Percentiles rank a stretch among this genome's conserved stretches.
Conservation (phyloP, 2,113 vertebrate genomes). For the Atherinomorus stipes region DNA sequence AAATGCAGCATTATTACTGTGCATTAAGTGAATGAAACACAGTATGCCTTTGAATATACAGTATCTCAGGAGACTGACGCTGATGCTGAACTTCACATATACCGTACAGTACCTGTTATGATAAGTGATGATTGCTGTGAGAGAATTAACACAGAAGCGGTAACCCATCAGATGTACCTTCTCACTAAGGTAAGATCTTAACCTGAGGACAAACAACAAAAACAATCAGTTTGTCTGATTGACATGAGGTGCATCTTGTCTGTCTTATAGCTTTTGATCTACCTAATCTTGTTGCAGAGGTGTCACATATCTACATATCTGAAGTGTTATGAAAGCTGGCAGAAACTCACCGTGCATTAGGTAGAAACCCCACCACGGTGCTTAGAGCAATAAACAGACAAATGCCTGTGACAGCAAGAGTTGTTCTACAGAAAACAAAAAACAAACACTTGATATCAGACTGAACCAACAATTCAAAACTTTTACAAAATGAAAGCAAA, state of each 20-base stretch:
- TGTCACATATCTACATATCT: neutral
- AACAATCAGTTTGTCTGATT: neutral
- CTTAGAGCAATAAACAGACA: conserved; percentile 88
- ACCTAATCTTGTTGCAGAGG: neutral
- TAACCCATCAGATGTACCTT: conserved; percentile 93
- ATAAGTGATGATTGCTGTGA: conserved; percentile 94
- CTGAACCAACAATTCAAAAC: neutral
- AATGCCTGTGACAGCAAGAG: conserved; percentile 90
- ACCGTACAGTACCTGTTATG: conserved; percentile 87
- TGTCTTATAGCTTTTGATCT: neutral
- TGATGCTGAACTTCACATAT: neutral
- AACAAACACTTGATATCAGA: neutral
- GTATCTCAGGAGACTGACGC: neutral
- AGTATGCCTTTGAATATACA: neutral
- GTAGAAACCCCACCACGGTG: conserved; percentile 89
- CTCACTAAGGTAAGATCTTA: conserved; percentile 90
- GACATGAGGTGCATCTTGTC: neutral
- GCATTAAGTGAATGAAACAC: neutral
- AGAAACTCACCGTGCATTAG: conserved; percentile 77
- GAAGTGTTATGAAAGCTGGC: neutral
- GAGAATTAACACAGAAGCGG: conserved; percentile 90
- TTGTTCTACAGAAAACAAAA: conserved; percentile 83
- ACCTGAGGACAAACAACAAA: conserved; percentile 74
- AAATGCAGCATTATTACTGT: neutral
- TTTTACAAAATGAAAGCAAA: neutral